Evolutionary conservation across 2,888 invertebrate species (phyloP), one percentile per base, ranked within the genome.

Genomic region (Meiosimyza platycephala): DNA sequence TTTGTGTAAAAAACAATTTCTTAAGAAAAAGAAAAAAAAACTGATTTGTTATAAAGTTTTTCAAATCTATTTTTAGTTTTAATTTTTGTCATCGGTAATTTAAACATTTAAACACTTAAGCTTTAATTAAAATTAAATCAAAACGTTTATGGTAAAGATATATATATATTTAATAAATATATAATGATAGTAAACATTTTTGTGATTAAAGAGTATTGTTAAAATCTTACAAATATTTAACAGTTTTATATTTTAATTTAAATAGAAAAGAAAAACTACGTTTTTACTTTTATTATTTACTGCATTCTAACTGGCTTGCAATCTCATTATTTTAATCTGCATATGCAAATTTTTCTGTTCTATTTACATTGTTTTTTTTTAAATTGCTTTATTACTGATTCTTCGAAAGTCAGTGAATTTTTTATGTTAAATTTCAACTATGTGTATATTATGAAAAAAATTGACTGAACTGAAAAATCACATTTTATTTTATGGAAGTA

Each of bases 171-270:
- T 18, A 55, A 55, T 15, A 55, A 55, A 55, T 18, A 12, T 55
- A 22, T 9, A 40, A 40, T 40, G 1, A 40, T 2, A 40, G n/a
- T n/a, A 55, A 15, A 55, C 9, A 55, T 9, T 55, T 18, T 55
- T 55, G 18, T 55, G 55, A 55, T 55, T 55, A 22, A 55, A 18
- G 18, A 55, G 15, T 6, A 55, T 55, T 55, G 55, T 55, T 55
- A 11, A 55, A 55, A 55, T 55, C 11, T 55, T 55, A 18, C 9
- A 40, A 40, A 40, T 40, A 40, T 40, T 40, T 9, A 40, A 9
- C 9, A 40, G 28, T 28, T 28, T 2, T 28, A 40, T 4, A 40
- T 40, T 40, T 40, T 40, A 40, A 40, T 40, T 40, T 40, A 9
- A 40, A 40, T 40, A 40, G 40, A 9, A 40, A 40, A 40, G 40